These are phyloP conservation scores for Cryptoprocta ferox DNA, from an alignment of 2,797 vertebrate species.

Conservation along the genomic window DNA sequence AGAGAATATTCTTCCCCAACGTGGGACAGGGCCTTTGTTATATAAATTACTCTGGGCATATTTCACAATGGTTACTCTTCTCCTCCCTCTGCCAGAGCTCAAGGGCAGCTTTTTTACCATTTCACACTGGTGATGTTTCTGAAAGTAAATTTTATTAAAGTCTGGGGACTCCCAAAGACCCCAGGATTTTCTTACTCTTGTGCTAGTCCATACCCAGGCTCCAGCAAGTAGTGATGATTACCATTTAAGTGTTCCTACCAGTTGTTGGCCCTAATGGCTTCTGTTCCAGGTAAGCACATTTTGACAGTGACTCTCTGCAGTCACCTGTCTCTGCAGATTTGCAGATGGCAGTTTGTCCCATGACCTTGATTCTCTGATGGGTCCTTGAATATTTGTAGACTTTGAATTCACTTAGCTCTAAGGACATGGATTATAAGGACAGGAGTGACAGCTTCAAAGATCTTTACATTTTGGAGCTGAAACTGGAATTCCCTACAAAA, in stretches of 20 bases:
- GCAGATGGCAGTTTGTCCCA: neutral
- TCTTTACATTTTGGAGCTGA: neutral
- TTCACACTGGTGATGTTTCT: neutral
- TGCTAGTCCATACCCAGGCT: neutral
- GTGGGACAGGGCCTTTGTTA: slow-evolving; percentile 4
- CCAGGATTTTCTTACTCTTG: neutral
- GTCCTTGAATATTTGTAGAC: neutral
- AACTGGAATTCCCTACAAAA: neutral
- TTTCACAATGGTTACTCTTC: neutral
- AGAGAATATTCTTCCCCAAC: neutral
- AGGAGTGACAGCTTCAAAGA: neutral
- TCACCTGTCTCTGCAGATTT: neutral
- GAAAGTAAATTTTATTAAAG: neutral
- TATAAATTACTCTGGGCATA: neutral
- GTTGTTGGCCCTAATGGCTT: neutral
- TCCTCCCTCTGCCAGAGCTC: neutral
- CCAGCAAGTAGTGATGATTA: neutral
- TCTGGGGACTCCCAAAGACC: fast-evolving
- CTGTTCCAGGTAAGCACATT: neutral
- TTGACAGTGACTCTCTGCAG: neutral
- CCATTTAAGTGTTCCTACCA: neutral
- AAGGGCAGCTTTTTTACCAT: neutral
- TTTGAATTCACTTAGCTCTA: neutral
- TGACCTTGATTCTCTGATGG: neutral
- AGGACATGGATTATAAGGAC: neutral